Evolutionary conservation across 2,113 vertebrate species (phyloP).

Genomic region (Hipposideros armiger): DNA sequence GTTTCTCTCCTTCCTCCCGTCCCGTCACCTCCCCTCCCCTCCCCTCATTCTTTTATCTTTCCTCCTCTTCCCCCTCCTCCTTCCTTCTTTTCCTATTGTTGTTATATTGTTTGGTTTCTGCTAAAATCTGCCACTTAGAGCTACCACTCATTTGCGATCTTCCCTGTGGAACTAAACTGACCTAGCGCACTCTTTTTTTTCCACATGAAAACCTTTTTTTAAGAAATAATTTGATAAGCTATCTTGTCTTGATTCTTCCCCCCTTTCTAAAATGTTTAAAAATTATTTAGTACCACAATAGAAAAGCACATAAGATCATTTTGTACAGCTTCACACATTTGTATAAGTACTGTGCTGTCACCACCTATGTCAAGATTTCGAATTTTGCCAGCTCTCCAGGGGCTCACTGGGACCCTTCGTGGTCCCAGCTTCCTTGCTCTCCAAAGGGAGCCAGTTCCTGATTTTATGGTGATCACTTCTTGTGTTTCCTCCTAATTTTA

Average conservation of each 20-base stretch:
- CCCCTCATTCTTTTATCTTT: not conserved
- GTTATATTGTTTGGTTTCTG: not conserved
- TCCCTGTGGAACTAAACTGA: not conserved
- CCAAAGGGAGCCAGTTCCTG: not conserved
- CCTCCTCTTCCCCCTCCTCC: not conserved
- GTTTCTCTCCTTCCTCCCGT: not conserved
- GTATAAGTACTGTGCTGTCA: not conserved
- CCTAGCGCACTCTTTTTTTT: not conserved
- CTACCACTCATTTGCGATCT: not conserved
- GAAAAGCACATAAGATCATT: constrained; percentile 1
- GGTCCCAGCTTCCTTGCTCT: not conserved
- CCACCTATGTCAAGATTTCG: not conserved
- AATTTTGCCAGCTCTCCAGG: not conserved
- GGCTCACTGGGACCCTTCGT: not conserved
- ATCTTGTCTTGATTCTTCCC: not conserved
- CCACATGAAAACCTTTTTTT: not conserved
- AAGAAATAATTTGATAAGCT: not conserved
- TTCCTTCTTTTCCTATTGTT: not conserved
- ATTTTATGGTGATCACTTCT: not conserved
- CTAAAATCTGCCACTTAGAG: not conserved
- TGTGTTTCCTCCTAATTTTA: not conserved
- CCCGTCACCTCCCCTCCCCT: too few species aligned
- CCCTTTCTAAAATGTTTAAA: not conserved
- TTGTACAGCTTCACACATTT: not conserved
- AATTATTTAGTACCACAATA: not conserved